Evolutionary conservation across 2,113 vertebrate species (phyloP), one percentile per base, ranked within the genome.

Genomic region (Falco punctatus): DNA sequence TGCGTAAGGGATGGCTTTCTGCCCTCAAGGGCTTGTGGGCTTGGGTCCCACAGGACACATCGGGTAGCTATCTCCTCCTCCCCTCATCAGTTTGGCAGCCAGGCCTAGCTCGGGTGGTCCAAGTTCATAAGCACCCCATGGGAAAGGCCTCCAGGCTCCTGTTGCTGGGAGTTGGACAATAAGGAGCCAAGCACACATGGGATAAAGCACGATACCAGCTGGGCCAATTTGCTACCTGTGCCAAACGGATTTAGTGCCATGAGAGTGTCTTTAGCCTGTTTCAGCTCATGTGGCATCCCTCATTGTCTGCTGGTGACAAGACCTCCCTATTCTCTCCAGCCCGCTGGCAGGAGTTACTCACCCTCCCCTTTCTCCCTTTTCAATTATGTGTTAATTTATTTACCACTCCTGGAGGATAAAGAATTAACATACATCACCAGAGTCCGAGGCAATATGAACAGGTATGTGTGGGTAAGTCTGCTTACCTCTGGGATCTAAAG

Each of bases 401-500:
- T 94, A 87, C 66, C 77, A 54, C 40, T 91, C 52, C 81, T 82
- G 74, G 30, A 72, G 69, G 61, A 88, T 62, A 93, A 96, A 87
- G 84, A 72, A 86, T 89, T 79, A 92, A 82, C 9, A 70, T 87
- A 88, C 81, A 84, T 88, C 92, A 94, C 75, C 69, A 84, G 88
- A 82, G 64, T 81, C 67, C 35, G 0, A 87, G 70, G 82, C 62
- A 81, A 49, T 27, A 61, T 15, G 70, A 96, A 71, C 77, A 92
- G 80, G 70, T 92, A 91, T 4, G 4, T 84, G 71, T 89, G 74
- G 94, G 78, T 90, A 91, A 77, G 49, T 94, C 97, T 97, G 98
- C 99, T 99, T 99, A 99, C 99, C 99, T 99, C 99, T 99, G 98
- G 98, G 99, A 98, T 99, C 99, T 99, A 99, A 99, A 98, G 99